A percentile compares a stretch with the other conserved stretches of the same genome.
These are phyloP conservation scores for Hemicordylus capensis DNA, from an alignment of 2,113 vertebrate genomes.

Conservation along the genomic window DNA sequence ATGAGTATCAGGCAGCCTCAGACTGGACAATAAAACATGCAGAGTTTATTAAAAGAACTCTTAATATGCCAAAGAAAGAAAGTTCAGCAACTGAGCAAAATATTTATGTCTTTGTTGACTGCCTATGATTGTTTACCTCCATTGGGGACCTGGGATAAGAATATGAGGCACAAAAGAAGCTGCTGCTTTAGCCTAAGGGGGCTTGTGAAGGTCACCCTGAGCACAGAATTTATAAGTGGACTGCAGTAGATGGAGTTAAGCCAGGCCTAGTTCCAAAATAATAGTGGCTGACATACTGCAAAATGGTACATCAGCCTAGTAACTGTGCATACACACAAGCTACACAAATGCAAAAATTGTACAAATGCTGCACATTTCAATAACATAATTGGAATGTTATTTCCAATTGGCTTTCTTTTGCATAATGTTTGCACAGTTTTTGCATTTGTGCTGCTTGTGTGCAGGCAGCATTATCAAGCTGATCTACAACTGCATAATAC, in stretches of 20 bases:
- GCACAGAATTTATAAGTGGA: not conserved
- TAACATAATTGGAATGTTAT: too few relatives aligned
- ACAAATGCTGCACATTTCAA: too few relatives aligned
- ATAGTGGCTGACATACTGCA: too few relatives aligned
- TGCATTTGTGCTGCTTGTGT: too few relatives aligned
- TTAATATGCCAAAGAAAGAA: not conserved
- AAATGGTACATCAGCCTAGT: too few relatives aligned
- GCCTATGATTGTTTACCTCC: not conserved
- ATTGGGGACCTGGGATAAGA: not conserved
- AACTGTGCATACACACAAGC: too few relatives aligned
- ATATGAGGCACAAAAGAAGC: not conserved
- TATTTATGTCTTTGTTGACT: conserved; percentile 2
- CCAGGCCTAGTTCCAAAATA: not conserved
- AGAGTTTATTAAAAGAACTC: not conserved
- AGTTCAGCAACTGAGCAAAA: not conserved
- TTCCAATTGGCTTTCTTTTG: too few relatives aligned
- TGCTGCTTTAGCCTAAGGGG: not conserved
- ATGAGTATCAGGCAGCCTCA: not conserved
- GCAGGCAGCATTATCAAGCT: too few relatives aligned
- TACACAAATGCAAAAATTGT: too few relatives aligned
- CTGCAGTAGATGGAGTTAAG: not conserved
- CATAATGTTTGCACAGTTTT: too few relatives aligned
- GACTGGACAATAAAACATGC: not conserved
- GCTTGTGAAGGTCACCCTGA: not conserved
- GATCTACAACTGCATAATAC: too few relatives aligned